These are phyloP conservation scores for Leucophenga montana DNA, from an alignment of 2,888 invertebrate genomes.

Conservation along the genomic window DNA sequence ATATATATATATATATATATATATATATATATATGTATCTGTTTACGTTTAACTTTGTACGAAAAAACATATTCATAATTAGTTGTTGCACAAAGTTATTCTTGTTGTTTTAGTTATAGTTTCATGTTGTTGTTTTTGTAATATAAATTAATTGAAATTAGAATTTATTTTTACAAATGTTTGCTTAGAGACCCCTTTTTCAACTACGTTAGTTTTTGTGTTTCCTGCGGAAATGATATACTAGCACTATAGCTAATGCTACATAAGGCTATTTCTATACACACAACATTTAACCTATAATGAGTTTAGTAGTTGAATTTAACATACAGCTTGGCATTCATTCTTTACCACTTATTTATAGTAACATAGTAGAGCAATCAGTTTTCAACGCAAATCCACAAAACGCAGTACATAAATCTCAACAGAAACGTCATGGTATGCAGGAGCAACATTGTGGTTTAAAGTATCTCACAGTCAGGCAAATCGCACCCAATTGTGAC, in stretches of 20 bases:
- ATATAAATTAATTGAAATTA: conserved; percentile 50
- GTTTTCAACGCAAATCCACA: conserved; percentile 16
- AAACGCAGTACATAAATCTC: neutral
- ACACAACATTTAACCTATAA: too few species aligned
- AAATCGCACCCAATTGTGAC: conserved; percentile 16
- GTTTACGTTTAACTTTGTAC: neutral
- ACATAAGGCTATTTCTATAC: too few species aligned
- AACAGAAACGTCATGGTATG: conserved; percentile 41
- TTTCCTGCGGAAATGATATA: too few species aligned
- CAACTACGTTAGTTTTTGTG: too few species aligned
- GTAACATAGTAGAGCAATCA: neutral
- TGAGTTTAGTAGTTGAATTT: too few species aligned
- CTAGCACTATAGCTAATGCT: too few species aligned
- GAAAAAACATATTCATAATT: conserved; percentile 60
- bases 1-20: too few species aligned
- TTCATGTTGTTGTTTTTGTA: neutral
- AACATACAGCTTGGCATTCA: neutral
- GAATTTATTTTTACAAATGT: conserved; percentile 38
- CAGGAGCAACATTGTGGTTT: too few species aligned
- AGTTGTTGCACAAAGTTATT: conserved; percentile 46
- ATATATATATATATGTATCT: too few species aligned
- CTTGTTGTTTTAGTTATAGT: conserved; percentile 9
- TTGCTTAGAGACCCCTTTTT: too few species aligned
- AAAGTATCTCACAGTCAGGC: conserved; percentile 11
- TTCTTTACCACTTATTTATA: neutral